Base-by-base conservation (phyloP, 2,113 vertebrate genomes). In the Platysternon megacephalum region DNA sequence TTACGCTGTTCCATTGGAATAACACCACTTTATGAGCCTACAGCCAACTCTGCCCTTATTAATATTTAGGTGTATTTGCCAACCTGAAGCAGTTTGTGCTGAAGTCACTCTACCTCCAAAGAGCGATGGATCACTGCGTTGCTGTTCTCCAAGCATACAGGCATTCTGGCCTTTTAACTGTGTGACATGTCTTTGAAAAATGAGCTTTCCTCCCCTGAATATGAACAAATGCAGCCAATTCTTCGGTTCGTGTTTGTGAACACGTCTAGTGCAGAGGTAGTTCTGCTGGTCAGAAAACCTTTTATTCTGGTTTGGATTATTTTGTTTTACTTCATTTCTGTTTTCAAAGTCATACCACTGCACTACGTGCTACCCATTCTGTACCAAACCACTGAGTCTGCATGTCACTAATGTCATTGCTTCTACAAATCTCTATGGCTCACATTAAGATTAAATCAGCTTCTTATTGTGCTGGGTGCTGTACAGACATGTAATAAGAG, bases 151-250 rank as follows among this genome's bases (percentile, higher is more conserved):
- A 79, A 22, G 24, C 80, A 42, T 52, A 46, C 16, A 72, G 86
- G 85, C 82, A 80, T 79, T 81, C 96, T 95, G 94, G 92, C 94
- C 93, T 95, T 96, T 97, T 88, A 85, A 78, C 94, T 93, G 52
- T 32, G 51, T 94, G 94, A 90, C 88, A 82, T 84, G 35, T 48
- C 52, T 96, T 95, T 94, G 91, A 95, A 95, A 97, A 96, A 53
- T 12, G 2, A 42, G 92, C 91, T 85, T 89, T 78, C 58, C 58
- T 55, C 79, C 87, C 84, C 51, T 97, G 94, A 88, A 84, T 94
- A 88, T 58, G 65, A 94, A 82, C 86, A 95, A 93, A 91, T 76
- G 26, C 79, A 78, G 78, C 55, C 87, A 92, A 39, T 55, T 85
- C 82, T 94, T 91, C 93, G 39, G 42, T 96, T 94, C 53, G 51